A percentile compares a stretch with the other conserved stretches of the same genome.
Conservation (phyloP, 2,797 vertebrate species). For the Gadopsis marmoratus region DNA sequence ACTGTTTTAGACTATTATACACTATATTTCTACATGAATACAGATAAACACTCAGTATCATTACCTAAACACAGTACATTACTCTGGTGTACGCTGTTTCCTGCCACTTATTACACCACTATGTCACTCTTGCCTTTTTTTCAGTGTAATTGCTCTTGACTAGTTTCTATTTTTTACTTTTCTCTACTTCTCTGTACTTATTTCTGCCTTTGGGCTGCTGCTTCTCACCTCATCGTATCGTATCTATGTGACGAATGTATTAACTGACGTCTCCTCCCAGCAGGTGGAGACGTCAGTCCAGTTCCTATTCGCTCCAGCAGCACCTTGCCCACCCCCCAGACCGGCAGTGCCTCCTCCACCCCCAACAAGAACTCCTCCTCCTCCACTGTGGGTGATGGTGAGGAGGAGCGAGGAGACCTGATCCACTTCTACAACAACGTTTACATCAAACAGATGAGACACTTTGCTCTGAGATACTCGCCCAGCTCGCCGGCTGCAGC, state of each 20-base stretch:
- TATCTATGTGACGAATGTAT: too few relatives aligned
- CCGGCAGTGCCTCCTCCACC: slow-evolving; percentile 88
- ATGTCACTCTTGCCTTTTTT: too few relatives aligned
- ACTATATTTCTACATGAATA: too few relatives aligned
- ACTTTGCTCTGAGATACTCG: slow-evolving; percentile 90
- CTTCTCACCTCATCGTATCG: too few relatives aligned
- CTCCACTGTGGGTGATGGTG: slow-evolving; percentile 50
- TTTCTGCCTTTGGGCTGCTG: not conserved
- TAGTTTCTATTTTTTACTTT: too few relatives aligned
- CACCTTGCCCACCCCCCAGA: slow-evolving; percentile 89
- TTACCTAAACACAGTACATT: not conserved
- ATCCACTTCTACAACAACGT: slow-evolving; percentile 93
- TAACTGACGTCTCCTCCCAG: slow-evolving; percentile 55
- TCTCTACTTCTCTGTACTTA: not conserved
- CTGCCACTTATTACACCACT: too few relatives aligned
- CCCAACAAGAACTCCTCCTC: slow-evolving; percentile 82
- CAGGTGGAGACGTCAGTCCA: slow-evolving; percentile 88
- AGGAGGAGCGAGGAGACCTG: slow-evolving; percentile 91
- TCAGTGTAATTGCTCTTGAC: too few relatives aligned
- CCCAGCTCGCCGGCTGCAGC: slow-evolving; percentile 55
- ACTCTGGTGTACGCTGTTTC: not conserved
- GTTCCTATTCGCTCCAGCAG: slow-evolving; percentile 90
- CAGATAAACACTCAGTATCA: not conserved
- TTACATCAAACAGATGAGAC: slow-evolving; percentile 89
- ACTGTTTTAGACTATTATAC: not conserved